A percentile compares a stretch with the other conserved stretches of the same genome.
Evolutionary conservation across 2,113 vertebrate species (phyloP).

Genomic region (Equus quagga): DNA sequence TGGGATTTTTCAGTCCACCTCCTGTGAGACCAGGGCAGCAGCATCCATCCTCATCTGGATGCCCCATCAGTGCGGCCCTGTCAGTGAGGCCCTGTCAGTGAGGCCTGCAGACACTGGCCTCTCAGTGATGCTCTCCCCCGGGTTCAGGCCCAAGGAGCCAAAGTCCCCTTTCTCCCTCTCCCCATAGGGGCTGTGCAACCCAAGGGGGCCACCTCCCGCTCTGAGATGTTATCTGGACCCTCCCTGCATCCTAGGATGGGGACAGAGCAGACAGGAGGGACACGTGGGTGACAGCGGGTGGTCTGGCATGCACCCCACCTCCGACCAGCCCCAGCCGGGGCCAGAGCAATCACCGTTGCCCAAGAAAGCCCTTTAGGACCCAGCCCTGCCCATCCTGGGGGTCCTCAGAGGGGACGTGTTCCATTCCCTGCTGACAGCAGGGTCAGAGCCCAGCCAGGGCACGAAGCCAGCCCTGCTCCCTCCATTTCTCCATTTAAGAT

Average conservation of each 20-base stretch:
- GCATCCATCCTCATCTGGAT: neutral
- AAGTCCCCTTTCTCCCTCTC: neutral
- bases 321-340: neutral
- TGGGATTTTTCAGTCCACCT: too few species aligned
- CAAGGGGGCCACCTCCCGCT: neutral
- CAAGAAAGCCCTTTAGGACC: neutral
- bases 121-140: neutral
- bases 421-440: neutral
- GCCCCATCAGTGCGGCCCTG: neutral
- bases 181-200: too few species aligned
- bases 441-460: neutral
- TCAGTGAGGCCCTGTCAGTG: too few species aligned
- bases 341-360: neutral
- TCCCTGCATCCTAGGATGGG: neutral
- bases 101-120: neutral
- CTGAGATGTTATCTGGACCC: neutral
- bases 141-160: neutral
- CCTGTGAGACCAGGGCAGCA: fast-evolving
- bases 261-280: neutral
- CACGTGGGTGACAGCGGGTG: neutral
- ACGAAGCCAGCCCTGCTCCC: neutral
- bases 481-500: neutral
- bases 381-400: neutral
- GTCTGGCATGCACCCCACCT: neutral
- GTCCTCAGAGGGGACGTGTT: neutral